Evolutionary conservation across 2,797 vertebrate species (phyloP), one percentile per base, ranked within the genome.

Genomic region (Trachops cirrhosus): DNA sequence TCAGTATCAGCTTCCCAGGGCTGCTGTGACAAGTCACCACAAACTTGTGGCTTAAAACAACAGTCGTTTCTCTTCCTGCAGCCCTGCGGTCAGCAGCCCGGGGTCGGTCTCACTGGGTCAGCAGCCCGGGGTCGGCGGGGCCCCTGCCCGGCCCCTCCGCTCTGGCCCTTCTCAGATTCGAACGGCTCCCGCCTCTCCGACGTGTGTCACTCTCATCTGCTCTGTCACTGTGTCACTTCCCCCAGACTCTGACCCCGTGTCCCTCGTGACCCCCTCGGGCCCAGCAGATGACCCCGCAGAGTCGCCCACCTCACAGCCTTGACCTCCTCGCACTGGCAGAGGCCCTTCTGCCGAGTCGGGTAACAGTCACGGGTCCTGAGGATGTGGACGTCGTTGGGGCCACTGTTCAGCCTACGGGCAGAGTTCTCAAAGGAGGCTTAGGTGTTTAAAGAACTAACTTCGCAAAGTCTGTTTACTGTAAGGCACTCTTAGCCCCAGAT

Each of bases 141-240:
- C 9, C n/a, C n/a, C 10, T 1, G 15, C 9, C 32, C 57, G 26
- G 50, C 10, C 19, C 44, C 24, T 22, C 59, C 0, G 0, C n/a
- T 19, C 44, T 5, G 34, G 44, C 10, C 6, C 0, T 14, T 19
- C 14, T 0, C 37, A 15, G 82, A 22, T 5, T 29, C 59, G 5
- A 1, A 6, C 0, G 3, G 41, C 29, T 7, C 59, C 52, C 4
- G 2, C 1, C 8, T 16, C 70, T 32, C 14, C 19, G 3, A 1
- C 4, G 1, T 0, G 19, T 5, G 6, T 11, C 12, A 0, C 52
- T 59, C 19, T 16, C 5, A 4, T 26, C 62, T 12, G 39, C 15
- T 9, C 12, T 3, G 64, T 37, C 88, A 1, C 26, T 50, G 5
- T 0, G 3, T 15, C 88, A 19, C 48, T 9, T 19, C 48, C 34